Evolutionary conservation across 2,888 invertebrate species (phyloP), one percentile per base, ranked within the genome.

Genomic region (Cabera pusaria): DNA sequence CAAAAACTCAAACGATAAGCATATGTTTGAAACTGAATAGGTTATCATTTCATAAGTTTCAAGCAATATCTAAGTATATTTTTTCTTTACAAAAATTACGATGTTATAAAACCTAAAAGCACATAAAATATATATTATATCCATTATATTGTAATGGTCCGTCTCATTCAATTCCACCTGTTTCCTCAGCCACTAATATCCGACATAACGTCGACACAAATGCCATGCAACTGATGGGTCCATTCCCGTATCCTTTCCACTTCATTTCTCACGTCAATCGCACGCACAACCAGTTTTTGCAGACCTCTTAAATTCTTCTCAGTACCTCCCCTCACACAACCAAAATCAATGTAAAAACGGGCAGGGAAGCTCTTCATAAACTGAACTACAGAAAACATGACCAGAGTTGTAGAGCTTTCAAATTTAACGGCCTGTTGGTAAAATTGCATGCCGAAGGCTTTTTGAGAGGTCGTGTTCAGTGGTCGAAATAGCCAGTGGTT

Each of bases 181-280:
- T 24, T 8, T 22, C 22, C 18, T 49, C 54, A 56, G 19, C 7
- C 39, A 47, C 52, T 50, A 57, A 53, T 61, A 41, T 42, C 34
- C 37, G 16, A 47, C 48, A 47, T 49, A 56, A 56, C 45, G 23
- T 22, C 21, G 38, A 45, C 46, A 45, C 43, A 44, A 53, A 54
- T 59, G 57, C 47, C 62, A 53, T 62, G 59, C 57, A 47, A 49
- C 34, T 47, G 56, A 68, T 56, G 49, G 52, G 46, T 52, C 52
- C 56, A 53, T 59, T 55, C 44, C 45, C 56, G 57, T 56, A 69
- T 78, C 67, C 60, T 53, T 80, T 76, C 63, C 69, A 67, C 65
- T 71, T 70, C 76, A 72, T 72, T 74, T 72, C 64, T 63, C 64
- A 58, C 63, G 78, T 74, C 74, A 75, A 67, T 65, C 56, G 58